A percentile compares a stretch with the other conserved stretches of the same genome.
These are phyloP conservation scores for Biston stratarius DNA, from an alignment of 2,888 invertebrate genomes.

Conservation along the genomic window DNA sequence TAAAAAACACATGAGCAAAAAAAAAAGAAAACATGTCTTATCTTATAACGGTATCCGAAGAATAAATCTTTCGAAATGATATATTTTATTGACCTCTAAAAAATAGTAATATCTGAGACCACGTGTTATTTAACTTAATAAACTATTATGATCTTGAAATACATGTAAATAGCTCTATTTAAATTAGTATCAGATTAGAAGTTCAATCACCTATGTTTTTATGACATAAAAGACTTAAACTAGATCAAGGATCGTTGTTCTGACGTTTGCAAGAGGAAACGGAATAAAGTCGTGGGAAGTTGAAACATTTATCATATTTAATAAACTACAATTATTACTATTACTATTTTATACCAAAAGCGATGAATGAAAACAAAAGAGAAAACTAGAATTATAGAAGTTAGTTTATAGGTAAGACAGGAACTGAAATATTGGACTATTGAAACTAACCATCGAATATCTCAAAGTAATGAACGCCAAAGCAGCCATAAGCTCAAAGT, in stretches of 20 bases:
- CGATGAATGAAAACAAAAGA: not conserved
- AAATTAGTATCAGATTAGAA: constrained; percentile 24
- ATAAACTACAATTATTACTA: no score
- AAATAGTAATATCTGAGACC: constrained; percentile 8
- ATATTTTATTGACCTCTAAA: not conserved
- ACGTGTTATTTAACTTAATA: constrained; percentile 5
- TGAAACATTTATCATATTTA: constrained; percentile 27
- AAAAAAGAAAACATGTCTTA: not conserved
- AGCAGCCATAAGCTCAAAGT: no score
- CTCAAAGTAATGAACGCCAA: no score
- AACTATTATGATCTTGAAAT: constrained; percentile 28
- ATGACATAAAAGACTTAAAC: constrained; percentile 31
- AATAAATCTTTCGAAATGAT: not conserved
- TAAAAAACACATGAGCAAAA: not conserved
- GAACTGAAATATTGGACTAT: no score
- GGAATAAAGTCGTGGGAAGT: constrained; percentile 27
- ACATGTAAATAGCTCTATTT: constrained; percentile 32
- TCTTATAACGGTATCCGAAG: not conserved
- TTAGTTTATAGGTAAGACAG: no score
- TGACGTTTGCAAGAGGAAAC: constrained; percentile 17
- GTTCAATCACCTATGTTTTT: constrained; percentile 38
- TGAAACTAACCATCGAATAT: no score
- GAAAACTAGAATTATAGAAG: not conserved
- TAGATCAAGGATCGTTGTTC: constrained; percentile 38
- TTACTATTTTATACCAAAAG: not conserved